Conservation (phyloP, 2,888 invertebrate genomes). For the Pimpla rufipes region DNA sequence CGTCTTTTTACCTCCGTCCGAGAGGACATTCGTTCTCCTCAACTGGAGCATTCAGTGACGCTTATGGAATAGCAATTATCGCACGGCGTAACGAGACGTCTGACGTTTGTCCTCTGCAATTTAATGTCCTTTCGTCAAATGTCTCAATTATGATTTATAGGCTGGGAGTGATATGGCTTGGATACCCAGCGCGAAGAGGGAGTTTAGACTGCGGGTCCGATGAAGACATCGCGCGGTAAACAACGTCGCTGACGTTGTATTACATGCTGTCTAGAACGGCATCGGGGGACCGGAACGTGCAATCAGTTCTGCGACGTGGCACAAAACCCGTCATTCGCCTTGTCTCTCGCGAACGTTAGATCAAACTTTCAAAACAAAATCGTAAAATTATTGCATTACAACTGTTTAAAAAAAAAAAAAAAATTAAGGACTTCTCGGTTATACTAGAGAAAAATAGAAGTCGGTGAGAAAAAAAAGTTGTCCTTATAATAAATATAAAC, state of each 20-base stretch:
- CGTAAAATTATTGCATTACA: background rate
- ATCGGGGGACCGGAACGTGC: conserved; percentile 17
- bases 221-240: conserved; percentile 58
- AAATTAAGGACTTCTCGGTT: background rate
- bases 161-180: background rate
- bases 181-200: background rate
- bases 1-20: background rate
- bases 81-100: background rate
- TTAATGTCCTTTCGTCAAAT: background rate
- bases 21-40: background rate
- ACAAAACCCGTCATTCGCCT: background rate
- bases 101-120: background rate
- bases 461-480: too few relatives aligned
- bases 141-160: conserved; percentile 34
- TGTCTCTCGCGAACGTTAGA: background rate
- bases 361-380: background rate
- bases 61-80: conserved; percentile 27
- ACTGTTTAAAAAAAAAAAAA: background rate
- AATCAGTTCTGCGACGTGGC: conserved; percentile 42
- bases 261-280: conserved; percentile 46
- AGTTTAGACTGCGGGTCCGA: background rate
- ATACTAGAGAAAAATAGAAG: too few relatives aligned
- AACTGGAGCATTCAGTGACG: background rate
- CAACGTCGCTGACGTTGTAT: conserved; percentile 67
- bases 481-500: too few relatives aligned